Evolutionary conservation across 1,140 invertebrate species (phyloP).

Genomic region (Drosophila pallidifrons): DNA sequence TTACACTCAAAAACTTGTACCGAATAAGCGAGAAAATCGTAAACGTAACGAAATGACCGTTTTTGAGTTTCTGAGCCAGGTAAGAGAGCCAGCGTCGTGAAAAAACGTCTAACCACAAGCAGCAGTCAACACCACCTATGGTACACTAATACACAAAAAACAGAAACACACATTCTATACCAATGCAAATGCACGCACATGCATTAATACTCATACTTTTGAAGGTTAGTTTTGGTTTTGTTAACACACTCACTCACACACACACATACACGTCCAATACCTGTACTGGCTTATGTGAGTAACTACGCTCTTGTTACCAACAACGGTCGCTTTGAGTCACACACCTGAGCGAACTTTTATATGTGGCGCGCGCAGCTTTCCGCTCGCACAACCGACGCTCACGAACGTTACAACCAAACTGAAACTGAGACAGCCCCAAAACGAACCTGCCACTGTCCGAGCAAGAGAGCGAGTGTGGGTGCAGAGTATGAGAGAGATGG

Average conservation of each 20-base stretch:
- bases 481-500: slow-evolving; percentile 7
- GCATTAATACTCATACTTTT: slow-evolving; percentile 24
- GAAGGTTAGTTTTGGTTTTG: slow-evolving; percentile 54
- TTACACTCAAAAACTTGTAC: slow-evolving; percentile 30
- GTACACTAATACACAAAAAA: slow-evolving; percentile 36
- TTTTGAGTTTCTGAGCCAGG: slow-evolving; percentile 62
- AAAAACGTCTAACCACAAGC: slow-evolving; percentile 44
- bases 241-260: slow-evolving; percentile 63
- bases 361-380: slow-evolving; percentile 64
- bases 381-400: slow-evolving; percentile 54
- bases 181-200: slow-evolving; percentile 33
- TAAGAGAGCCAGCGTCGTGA: slow-evolving; percentile 49
- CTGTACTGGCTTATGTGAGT: slow-evolving; percentile 31
- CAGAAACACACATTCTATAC: slow-evolving; percentile 17
- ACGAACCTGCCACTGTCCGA: slow-evolving; percentile 15
- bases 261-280: slow-evolving; percentile 2
- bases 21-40: slow-evolving; percentile 61
- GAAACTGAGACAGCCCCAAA: slow-evolving; percentile 27
- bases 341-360: slow-evolving; percentile 53
- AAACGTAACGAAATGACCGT: slow-evolving; percentile 77
- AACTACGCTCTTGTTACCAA: slow-evolving; percentile 67
- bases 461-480: slow-evolving; percentile 36
- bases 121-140: slow-evolving; percentile 16
- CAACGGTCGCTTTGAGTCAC: slow-evolving; percentile 55
- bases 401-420: slow-evolving; percentile 57